Conservation (phyloP, 2,888 invertebrate species). For the Apodemia mormo region DNA sequence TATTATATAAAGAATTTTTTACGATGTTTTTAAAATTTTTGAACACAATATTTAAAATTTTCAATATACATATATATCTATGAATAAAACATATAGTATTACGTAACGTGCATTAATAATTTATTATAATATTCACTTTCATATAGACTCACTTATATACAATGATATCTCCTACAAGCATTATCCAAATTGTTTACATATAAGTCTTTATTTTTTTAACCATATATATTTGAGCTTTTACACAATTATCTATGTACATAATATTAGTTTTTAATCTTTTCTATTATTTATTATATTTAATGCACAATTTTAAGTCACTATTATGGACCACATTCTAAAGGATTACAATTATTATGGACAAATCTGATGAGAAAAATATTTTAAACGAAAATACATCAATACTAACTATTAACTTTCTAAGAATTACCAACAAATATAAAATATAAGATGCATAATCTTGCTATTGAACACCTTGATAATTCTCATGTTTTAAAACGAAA, state of each 20-base stretch:
- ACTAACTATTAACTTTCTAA: not conserved
- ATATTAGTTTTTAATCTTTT: constrained; percentile 52
- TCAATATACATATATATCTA: not conserved
- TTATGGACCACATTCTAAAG: constrained; percentile 78
- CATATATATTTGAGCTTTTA: constrained; percentile 77
- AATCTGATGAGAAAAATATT: not conserved
- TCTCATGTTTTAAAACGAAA: not conserved
- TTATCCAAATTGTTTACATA: constrained; percentile 55
- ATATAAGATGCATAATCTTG: not conserved
- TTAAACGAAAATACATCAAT: not conserved
- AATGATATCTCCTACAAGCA: constrained; percentile 69
- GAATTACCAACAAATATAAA: not conserved
- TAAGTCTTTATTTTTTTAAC: constrained; percentile 74
- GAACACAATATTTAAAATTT: constrained; percentile 21
- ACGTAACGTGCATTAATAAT: constrained; percentile 41
- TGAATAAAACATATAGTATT: constrained; percentile 49
- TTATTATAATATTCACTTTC: constrained; percentile 33
- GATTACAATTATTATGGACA: constrained; percentile 35
- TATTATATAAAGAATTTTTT: constrained; percentile 17
- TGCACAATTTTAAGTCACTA: constrained; percentile 80
- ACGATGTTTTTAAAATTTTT: constrained; percentile 26
- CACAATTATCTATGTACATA: constrained; percentile 69
- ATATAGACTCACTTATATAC: constrained; percentile 33
- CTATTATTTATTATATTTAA: constrained; percentile 70
- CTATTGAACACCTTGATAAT: not conserved